Base-by-base conservation (phyloP, 2,888 invertebrate species). In the Dastarcus helophoroides region DNA sequence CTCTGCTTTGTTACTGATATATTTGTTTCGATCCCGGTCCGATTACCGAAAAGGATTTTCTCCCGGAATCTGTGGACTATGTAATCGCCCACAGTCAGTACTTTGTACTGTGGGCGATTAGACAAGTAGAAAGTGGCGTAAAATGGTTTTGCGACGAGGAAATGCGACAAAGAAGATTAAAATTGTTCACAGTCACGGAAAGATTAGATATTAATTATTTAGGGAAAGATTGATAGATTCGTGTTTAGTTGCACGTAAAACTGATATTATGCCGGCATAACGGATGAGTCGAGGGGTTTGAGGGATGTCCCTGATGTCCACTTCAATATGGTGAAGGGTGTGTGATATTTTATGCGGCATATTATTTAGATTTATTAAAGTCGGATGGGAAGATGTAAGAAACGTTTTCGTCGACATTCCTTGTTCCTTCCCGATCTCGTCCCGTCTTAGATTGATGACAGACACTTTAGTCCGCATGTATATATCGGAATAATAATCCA, bases 341-440 rank as follows among this genome's bases (percentile, higher is more conserved):
- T 33, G 46, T 43, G 40, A 48, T 51, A 51, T 51, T 47, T 53
- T 51, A 49, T 52, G 41, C 46, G 47, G 48, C 46, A 51, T 55
- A 56, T 56, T 56, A 56, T 57, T 57, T 53, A 58, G 54, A 58
- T 58, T 58, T 57, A 57, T 57, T 54, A 53, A 48, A 43, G 46
- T 48, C 50, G 51, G 51, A 53, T 50, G 50, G 51, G 53, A 54
- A 52, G 56, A 50, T 54, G 56, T 56, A 57, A 54, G 51, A 51
- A 50, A 48, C 48, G 51, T 45, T 47, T 47, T 46, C 44, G 44
- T 42, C 41, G 46, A n/a, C n/a, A n/a, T n/a, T 29, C 33, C 37
- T n/a, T n/a, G 19, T 36, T 30, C 24, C 40, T 45, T 43, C 42
- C 39, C 37, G 40, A 41, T 37, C 41, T 37, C 37, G 38, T 42